phyloP scores from a whole-genome alignment of 2,888 invertebrate species.

The Nemotelus pantherinus region DNA sequence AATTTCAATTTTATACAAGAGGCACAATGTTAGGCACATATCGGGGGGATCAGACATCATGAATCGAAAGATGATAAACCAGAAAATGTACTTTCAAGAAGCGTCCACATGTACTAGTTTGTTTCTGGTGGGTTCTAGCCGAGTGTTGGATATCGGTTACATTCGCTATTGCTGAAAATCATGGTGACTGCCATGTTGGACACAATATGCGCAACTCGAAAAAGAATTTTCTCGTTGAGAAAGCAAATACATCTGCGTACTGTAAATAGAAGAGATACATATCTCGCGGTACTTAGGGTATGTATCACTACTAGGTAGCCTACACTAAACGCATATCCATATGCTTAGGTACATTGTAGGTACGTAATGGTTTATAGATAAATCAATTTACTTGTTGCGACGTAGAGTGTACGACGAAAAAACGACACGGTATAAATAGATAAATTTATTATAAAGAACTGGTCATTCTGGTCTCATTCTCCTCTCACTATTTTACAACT shows the following conservation, averaged over 20 bases:
- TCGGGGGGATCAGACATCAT: neutral
- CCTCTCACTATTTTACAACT: slow-evolving; percentile 10
- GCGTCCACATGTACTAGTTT: too few relatives aligned
- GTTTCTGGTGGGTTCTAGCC: too few relatives aligned
- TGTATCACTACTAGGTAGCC: slow-evolving; percentile 5
- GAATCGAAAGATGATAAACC: neutral
- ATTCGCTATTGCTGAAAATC: neutral
- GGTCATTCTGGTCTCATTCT: slow-evolving; percentile 47
- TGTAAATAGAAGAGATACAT: neutral
- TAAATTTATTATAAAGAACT: slow-evolving; percentile 44
- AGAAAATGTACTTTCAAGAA: too few relatives aligned
- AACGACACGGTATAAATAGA: slow-evolving; percentile 36
- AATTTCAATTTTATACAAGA: slow-evolving; percentile 30
- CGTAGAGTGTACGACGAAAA: slow-evolving; percentile 21
- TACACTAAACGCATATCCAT: neutral
- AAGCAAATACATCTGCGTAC: slow-evolving; percentile 1
- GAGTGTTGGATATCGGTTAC: too few relatives aligned
- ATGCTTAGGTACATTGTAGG: neutral
- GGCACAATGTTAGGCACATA: neutral
- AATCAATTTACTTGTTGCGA: slow-evolving; percentile 36
- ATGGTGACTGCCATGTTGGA: neutral
- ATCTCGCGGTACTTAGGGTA: slow-evolving; percentile 14
- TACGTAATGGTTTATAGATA: slow-evolving; percentile 35
- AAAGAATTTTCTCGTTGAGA: slow-evolving; percentile 4
- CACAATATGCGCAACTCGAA: slow-evolving; percentile 13